These are phyloP conservation scores for Euzophera pinguis DNA, from an alignment of 2,888 invertebrate genomes.

Conservation along the genomic window DNA sequence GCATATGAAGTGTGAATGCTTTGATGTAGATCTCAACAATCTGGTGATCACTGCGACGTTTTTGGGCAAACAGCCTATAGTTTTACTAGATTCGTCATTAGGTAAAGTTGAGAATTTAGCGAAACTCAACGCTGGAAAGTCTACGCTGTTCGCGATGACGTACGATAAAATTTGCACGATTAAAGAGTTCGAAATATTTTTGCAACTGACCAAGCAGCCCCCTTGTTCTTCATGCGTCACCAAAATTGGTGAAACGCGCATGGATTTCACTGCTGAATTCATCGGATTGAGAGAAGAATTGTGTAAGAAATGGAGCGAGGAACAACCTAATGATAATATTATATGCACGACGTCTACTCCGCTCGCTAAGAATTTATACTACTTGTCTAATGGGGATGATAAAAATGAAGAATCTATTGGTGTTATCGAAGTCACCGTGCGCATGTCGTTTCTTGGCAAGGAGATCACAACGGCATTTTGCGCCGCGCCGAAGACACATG, in stretches of 20 bases:
- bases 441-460: conserved; percentile 72
- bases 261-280: conserved; percentile 64
- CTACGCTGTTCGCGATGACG: conserved; percentile 69
- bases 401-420: conserved; percentile 59
- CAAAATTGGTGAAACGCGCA: conserved; percentile 58
- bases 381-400: conserved; percentile 52
- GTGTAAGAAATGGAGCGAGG: conserved; percentile 58
- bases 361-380: conserved; percentile 60
- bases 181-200: conserved; percentile 52
- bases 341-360: conserved; percentile 65
- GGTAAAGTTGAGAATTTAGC: conserved; percentile 58
- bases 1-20: conserved; percentile 73
- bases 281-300: conserved; percentile 53
- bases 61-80: conserved; percentile 61
- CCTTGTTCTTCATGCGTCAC: conserved; percentile 63
- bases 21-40: conserved; percentile 64
- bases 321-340: conserved; percentile 63
- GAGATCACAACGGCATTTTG: conserved; percentile 70
- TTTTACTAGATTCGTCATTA: conserved; percentile 59
- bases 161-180: conserved; percentile 69
- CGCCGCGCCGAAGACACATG: conserved; percentile 50
- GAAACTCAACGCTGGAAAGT: conserved; percentile 66
- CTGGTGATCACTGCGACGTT: conserved; percentile 63
- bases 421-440: conserved; percentile 59
- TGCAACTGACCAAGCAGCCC: conserved; percentile 62